Evolutionary conservation across 2,888 invertebrate genomes (phyloP).

Genomic region (Ptilodon capucinus): DNA sequence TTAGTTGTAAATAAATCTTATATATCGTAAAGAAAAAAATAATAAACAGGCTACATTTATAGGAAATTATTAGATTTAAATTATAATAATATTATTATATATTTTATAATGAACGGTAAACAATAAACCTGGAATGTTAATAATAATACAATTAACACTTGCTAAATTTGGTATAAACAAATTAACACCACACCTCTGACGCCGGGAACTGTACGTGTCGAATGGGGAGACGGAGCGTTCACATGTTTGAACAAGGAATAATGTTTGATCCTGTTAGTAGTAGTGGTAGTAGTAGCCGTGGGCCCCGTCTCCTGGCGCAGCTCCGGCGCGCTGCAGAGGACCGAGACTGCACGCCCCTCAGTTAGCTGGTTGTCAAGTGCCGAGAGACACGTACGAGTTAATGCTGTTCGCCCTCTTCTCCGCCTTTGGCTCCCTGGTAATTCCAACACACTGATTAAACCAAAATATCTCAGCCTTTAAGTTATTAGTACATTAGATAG

Average conservation of each 20-base stretch:
- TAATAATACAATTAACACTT: conserved; percentile 72
- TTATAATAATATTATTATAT: conserved; percentile 47
- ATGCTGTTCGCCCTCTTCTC: conserved; percentile 94
- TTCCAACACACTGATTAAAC: background rate
- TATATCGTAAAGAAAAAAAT: conserved; percentile 69
- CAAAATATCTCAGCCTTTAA: background rate
- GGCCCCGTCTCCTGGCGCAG: conserved; percentile 55
- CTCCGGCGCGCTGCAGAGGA: conserved; percentile 68
- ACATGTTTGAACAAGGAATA: conserved; percentile 33
- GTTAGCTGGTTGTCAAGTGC: conserved; percentile 86
- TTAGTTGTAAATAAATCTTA: conserved; percentile 81
- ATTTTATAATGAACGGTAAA: conserved; percentile 68
- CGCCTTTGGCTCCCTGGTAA: conserved; percentile 90
- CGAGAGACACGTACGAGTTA: conserved; percentile 89
- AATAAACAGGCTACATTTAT: conserved; percentile 68
- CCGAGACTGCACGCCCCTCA: conserved; percentile 76
- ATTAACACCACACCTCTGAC: conserved; percentile 65
- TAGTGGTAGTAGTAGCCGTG: conserved; percentile 41
- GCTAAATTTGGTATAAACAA: conserved; percentile 77
- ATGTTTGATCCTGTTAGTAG: conserved; percentile 52
- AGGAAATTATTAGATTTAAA: conserved; percentile 65
- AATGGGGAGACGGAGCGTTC: conserved; percentile 57
- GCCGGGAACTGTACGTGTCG: conserved; percentile 48
- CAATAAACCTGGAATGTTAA: conserved; percentile 80
- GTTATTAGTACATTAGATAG: conserved; percentile 24